Evolutionary conservation across 2,797 vertebrate species (phyloP).

Genomic region (Pantherophis vulpinus): DNA sequence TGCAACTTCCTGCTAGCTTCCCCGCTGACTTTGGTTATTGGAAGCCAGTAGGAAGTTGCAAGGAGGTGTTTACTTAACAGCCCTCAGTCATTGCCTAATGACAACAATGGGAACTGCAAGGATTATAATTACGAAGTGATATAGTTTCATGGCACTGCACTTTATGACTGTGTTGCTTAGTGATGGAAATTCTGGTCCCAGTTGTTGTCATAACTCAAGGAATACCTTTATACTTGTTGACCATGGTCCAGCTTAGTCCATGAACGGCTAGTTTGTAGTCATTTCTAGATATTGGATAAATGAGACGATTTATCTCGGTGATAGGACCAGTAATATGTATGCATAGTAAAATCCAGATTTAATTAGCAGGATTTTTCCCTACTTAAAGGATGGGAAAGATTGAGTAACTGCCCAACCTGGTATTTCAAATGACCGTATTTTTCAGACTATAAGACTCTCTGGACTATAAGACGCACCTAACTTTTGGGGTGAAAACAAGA

Average conservation of each 20-base stretch:
- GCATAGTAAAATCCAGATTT: not conserved
- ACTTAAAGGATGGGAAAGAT: not conserved
- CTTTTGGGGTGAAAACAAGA: too few species aligned
- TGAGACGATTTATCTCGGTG: not conserved
- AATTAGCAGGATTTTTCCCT: not conserved
- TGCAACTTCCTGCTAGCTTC: not conserved
- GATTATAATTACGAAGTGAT: not conserved
- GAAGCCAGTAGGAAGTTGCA: not conserved
- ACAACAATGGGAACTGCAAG: not conserved
- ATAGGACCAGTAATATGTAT: not conserved
- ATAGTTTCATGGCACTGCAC: not conserved
- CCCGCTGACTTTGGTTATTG: not conserved
- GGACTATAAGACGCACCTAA: too few species aligned
- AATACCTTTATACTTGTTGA: not conserved
- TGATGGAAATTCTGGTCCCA: not conserved
- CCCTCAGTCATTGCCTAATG: not conserved
- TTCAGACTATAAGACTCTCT: too few species aligned
- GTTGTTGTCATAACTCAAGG: not conserved
- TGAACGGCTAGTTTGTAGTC: not conserved
- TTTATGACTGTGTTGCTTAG: not conserved
- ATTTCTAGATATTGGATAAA: not conserved
- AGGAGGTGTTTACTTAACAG: not conserved
- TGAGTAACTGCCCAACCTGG: not conserved
- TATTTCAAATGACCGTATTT: not conserved
- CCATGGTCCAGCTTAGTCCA: not conserved